These are phyloP conservation scores for Colostygia pectinataria DNA, from an alignment of 2,888 invertebrate genomes.

Conservation along the genomic window DNA sequence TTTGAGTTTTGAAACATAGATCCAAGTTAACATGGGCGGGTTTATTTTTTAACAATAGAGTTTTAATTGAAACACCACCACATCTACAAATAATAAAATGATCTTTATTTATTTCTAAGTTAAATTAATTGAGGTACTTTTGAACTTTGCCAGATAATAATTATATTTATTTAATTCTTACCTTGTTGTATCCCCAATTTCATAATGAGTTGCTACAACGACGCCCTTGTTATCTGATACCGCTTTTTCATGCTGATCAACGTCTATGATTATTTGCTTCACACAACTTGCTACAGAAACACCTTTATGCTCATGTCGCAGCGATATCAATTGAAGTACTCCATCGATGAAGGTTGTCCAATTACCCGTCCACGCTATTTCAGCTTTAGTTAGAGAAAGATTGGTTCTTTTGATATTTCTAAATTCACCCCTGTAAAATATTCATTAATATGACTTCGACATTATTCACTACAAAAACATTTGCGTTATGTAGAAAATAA, in stretches of 20 bases:
- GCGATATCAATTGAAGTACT: slow-evolving; percentile 89
- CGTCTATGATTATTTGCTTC: slow-evolving; percentile 46
- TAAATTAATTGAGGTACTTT: too few species aligned
- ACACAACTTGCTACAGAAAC: slow-evolving; percentile 83
- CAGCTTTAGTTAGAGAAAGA: slow-evolving; percentile 49
- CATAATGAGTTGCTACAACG: neutral
- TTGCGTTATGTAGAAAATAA: too few species aligned
- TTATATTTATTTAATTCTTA: slow-evolving; percentile 27
- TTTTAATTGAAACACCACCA: slow-evolving; percentile 51
- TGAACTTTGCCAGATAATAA: too few species aligned
- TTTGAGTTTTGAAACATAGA: slow-evolving; percentile 43
- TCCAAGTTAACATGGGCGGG: slow-evolving; percentile 41
- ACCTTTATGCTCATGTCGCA: slow-evolving; percentile 83
- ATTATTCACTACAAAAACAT: too few species aligned
- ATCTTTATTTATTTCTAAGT: too few species aligned
- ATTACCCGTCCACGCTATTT: slow-evolving; percentile 85
- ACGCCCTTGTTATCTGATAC: neutral
- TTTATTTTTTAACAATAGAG: slow-evolving; percentile 42
- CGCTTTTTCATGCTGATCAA: slow-evolving; percentile 25
- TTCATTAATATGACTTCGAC: too few species aligned
- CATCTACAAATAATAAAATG: slow-evolving; percentile 42
- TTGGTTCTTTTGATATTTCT: slow-evolving; percentile 47
- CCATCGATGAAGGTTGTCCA: slow-evolving; percentile 93
- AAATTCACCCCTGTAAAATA: slow-evolving; percentile 47
- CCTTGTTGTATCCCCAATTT: slow-evolving; percentile 40